Base-by-base conservation (phyloP, 2,797 vertebrate species). In the Serranus cabrilla region DNA sequence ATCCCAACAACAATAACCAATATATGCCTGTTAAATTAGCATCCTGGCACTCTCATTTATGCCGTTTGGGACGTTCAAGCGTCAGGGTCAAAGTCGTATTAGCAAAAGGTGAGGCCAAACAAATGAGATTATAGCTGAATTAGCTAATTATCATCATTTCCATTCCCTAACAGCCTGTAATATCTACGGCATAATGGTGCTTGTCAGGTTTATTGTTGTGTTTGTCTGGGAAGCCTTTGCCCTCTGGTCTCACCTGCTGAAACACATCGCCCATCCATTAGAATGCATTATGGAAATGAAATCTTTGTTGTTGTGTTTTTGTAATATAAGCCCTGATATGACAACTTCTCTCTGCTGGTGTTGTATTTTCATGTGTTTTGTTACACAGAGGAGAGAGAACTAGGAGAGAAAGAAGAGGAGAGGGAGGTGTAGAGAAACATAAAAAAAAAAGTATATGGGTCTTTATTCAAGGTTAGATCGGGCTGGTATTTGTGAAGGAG, bases 401-500 rank as follows among this genome's bases (percentile, higher is more conserved):
- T 78, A 87, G 52, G 16, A 31, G 84, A 76, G 45, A 55, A 68
- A 63, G 37, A 59, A 11, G 51, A 61, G 25, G 55, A 70, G 89
- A 52, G 11, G 62, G 65, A 64, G 58, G 63, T 25, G 58, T n/a
- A 68, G 23, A 76, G 49, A 37, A 21, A 79, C 75, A 58, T 52
- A 9, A 21, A 78, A 37, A 75, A 67, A 16, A 72, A 80, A 78
- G 73, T 88, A 74, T 52, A 81, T 74, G 59, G 92, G 95, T 95
- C 88, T 95, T 96, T 94, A 96, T 95, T 95, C 94, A 96, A 96
- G 96, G 96, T 95, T 94, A 95, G 92, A 92, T 95, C 91, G 93
- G 93, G 94, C 96, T 96, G 96, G 94, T 96, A 96, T 96, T 96
- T 96, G 93, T 94, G 96, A 95, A 95, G 96, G 96, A 94, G 96